Percentiles rank a stretch among this genome's conserved stretches.
Evolutionary conservation across 1,140 invertebrate species (phyloP).

Genomic region (Battus philenor): DNA sequence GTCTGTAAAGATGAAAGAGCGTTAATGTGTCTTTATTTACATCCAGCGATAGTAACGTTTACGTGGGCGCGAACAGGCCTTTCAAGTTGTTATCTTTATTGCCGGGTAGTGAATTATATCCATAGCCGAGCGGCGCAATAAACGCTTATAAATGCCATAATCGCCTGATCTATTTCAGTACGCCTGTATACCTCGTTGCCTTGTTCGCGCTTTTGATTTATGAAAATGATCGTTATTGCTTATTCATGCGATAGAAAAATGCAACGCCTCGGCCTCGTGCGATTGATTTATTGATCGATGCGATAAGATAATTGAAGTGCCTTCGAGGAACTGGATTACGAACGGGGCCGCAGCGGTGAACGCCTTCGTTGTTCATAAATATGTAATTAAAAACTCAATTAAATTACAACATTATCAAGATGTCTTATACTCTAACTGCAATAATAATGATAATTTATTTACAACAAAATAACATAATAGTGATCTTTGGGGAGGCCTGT

Average conservation of each 20-base stretch:
- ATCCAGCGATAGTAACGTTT: conserved; percentile 2
- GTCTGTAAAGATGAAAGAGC: too few relatives aligned
- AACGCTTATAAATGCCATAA: conserved; percentile 2
- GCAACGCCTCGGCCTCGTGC: background rate
- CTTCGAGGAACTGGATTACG: conserved; percentile 2
- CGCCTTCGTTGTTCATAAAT: too few relatives aligned
- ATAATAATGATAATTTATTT: too few relatives aligned
- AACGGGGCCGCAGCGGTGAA: too few relatives aligned
- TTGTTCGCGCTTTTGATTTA: background rate
- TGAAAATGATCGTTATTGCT: background rate
- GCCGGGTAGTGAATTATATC: background rate
- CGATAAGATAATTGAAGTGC: conserved; percentile 6
- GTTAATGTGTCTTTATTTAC: conserved; percentile 8
- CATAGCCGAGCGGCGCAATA: background rate
- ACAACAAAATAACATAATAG: too few relatives aligned
- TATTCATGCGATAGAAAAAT: background rate
- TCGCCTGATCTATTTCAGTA: conserved; percentile 5
- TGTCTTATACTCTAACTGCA: too few relatives aligned
- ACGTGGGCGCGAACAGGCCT: background rate
- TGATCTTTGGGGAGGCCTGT: too few relatives aligned
- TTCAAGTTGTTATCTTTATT: conserved; percentile 13
- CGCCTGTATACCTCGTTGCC: background rate
- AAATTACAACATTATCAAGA: too few relatives aligned
- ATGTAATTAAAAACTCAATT: too few relatives aligned
- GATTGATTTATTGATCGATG: conserved; percentile 7